Evolutionary conservation across 2,888 invertebrate genomes (phyloP).

Genomic region (Pristionchus fissidentatus): DNA sequence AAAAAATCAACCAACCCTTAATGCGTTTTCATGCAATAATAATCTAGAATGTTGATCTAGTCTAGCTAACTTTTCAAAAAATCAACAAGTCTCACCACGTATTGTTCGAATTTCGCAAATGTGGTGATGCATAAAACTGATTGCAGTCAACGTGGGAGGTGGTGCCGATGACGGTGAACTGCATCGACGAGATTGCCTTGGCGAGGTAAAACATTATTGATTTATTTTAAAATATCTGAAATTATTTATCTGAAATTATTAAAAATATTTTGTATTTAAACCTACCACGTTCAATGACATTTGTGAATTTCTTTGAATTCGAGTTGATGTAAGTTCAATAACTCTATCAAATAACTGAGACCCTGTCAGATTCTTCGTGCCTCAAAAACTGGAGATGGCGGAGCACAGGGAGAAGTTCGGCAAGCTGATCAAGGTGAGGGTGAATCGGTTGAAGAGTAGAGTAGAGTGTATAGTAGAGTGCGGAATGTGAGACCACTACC

Average conservation of each 20-base stretch:
- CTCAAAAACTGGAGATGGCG: background rate
- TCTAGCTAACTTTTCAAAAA: too few relatives aligned
- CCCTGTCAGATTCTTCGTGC: constrained; percentile 1
- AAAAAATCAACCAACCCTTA: too few relatives aligned
- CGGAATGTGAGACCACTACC: too few relatives aligned
- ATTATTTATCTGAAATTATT: background rate
- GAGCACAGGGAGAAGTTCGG: background rate
- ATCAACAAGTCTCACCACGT: too few relatives aligned
- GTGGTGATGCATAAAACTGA: background rate
- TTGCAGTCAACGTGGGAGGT: background rate
- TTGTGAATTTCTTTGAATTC: too few relatives aligned
- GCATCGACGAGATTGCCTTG: background rate
- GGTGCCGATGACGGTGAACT: constrained; percentile 7
- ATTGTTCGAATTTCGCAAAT: background rate
- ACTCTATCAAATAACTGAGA: too few relatives aligned
- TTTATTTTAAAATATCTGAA: background rate
- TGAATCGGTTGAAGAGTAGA: too few relatives aligned
- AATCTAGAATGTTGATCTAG: too few relatives aligned
- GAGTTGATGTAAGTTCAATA: too few relatives aligned
- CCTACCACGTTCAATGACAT: too few relatives aligned
- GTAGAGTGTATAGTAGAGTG: too few relatives aligned
- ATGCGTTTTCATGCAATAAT: too few relatives aligned
- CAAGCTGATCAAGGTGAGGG: background rate
- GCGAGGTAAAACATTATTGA: background rate
- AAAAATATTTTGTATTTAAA: background rate